A percentile compares a stretch with the other conserved stretches of the same genome.
Evolutionary conservation across 2,113 vertebrate species (phyloP).

Genomic region (Zapus hudsonius): DNA sequence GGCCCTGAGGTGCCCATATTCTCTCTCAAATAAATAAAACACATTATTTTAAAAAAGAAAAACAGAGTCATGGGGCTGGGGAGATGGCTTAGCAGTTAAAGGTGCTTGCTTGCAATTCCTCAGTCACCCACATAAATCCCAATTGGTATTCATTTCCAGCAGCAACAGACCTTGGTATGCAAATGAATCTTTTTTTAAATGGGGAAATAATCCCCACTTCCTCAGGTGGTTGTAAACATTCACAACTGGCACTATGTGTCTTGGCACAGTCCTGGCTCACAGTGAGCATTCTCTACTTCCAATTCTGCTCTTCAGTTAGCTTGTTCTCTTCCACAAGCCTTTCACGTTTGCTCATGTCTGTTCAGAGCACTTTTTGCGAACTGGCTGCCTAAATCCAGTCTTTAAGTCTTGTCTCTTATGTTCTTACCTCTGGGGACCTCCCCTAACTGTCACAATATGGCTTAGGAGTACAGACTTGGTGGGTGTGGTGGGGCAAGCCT

Average conservation of each 20-base stretch:
- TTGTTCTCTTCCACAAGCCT: not conserved
- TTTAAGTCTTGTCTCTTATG: not conserved
- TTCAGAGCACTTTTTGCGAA: constrained; percentile 19
- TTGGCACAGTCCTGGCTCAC: not conserved
- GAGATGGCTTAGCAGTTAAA: too few species aligned
- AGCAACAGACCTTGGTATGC: too few species aligned
- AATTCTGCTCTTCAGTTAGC: not conserved
- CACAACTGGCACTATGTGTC: not conserved
- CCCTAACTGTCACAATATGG: not conserved
- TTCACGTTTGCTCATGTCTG: not conserved
- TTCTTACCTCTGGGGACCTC: not conserved
- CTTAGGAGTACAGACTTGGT: not conserved
- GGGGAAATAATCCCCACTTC: not conserved
- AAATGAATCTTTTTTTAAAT: too few species aligned
- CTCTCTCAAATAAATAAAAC: too few species aligned
- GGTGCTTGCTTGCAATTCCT: too few species aligned
- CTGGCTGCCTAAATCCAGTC: not conserved
- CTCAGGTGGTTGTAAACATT: not conserved
- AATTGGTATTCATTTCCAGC: too few species aligned
- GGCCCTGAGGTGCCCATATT: too few species aligned
- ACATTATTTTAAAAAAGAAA: too few species aligned
- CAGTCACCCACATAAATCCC: too few species aligned
- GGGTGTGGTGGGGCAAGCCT: not conserved
- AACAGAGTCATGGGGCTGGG: too few species aligned
- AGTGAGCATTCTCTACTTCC: not conserved